Base-by-base conservation (phyloP, 2,797 vertebrate genomes). In the Perdix hodgsoniae region DNA sequence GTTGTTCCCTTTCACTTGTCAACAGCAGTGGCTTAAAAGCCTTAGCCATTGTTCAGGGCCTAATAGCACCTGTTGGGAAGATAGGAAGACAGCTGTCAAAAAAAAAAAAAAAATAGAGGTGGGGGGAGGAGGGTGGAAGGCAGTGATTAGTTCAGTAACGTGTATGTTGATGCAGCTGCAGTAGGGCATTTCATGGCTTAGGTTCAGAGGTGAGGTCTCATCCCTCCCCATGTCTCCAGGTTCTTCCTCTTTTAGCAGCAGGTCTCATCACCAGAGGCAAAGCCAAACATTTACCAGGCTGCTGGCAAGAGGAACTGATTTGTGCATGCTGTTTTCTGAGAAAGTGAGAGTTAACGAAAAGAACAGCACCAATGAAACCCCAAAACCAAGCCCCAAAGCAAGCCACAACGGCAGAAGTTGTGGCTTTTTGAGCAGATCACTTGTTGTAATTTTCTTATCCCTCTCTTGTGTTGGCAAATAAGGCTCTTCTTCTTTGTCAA, bases 1-100 rank as follows among this genome's bases (percentile, higher is more conserved):
- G 98, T 98, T 98, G 97, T 98, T 98, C 98, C 98, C 98, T 98
- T 98, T 98, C 98, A 98, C 98, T 98, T 99, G 99, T 99, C 98
- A 99, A 98, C 95, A 98, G 97, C 98, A 98, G 97, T 97, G 98
- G 97, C 98, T 98, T 98, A 99, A 99, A 99, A 99, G 99, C 98
- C 98, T 98, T 97, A 61, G 94, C 98, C 98, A 98, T 99, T 99
- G 98, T 98, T 98, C 97, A 83, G 94, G 93, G 97, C 94, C 98
- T 98, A 98, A 98, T 98, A 98, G 98, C 98, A 99, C 98, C 98
- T 98, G 98, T 99, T 98, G 98, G 97, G 98, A 98, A 98, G 98
- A 98, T 98, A 97, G 97, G 97, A 97, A 98, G 98, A 98, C 98
- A 99, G 98, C 98, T 99, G 98, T 98, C 98, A 95, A 92, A 93